These are phyloP conservation scores for Mesorhabditis sp. DNA, from an alignment of 2,888 invertebrate species.

Conservation along the genomic window DNA sequence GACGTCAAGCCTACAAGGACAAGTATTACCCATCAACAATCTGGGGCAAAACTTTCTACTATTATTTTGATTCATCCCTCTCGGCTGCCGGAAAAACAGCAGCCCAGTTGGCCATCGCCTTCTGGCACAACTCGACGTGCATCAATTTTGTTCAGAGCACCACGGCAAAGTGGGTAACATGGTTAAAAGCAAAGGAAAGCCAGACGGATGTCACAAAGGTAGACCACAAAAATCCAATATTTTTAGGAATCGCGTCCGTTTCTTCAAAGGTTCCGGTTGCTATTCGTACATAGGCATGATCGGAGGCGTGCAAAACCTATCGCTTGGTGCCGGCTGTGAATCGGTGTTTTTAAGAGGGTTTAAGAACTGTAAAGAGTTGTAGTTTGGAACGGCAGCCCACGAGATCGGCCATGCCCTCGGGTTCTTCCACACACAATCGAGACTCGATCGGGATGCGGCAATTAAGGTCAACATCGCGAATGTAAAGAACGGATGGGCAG, in stretches of 20 bases:
- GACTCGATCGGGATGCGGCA: constrained; percentile 42
- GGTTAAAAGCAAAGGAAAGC: too few species aligned
- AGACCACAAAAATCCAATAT: too few species aligned
- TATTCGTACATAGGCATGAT: constrained; percentile 48
- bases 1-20: neutral
- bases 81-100: constrained; percentile 17
- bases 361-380: constrained; percentile 12
- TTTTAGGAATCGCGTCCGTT: constrained; percentile 23
- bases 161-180: constrained; percentile 13
- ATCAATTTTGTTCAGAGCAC: constrained; percentile 42
- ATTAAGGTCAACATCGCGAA: constrained; percentile 28
- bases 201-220: too few species aligned
- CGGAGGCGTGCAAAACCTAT: constrained; percentile 45
- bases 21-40: neutral
- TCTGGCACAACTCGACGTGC: constrained; percentile 49
- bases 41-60: neutral
- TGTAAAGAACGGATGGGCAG: constrained; percentile 19
- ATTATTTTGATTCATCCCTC: neutral
- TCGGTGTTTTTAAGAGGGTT: constrained; percentile 21
- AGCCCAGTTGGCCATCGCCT: constrained; percentile 33
- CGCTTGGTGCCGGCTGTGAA: constrained; percentile 51
- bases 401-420: constrained; percentile 54
- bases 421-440: constrained; percentile 51
- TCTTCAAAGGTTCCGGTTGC: constrained; percentile 47
- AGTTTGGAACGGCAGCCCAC: constrained; percentile 54